Evolutionary conservation across 2,113 vertebrate species (phyloP).

Genomic region (Reinhardtius hippoglossoides): DNA sequence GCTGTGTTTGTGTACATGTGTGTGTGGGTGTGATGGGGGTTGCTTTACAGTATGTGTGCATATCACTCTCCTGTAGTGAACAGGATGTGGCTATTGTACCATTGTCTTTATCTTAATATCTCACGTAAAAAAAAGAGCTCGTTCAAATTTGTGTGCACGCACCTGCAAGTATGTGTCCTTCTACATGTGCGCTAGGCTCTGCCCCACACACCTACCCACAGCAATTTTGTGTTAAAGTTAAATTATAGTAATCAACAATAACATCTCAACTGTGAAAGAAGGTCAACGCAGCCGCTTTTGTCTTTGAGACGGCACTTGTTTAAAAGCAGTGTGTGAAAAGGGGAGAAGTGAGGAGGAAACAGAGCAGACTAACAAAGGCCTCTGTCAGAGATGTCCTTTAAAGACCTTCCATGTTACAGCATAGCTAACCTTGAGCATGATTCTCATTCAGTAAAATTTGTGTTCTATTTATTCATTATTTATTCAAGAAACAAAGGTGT

Average conservation of each 20-base stretch:
- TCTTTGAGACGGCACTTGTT: constrained; percentile 82
- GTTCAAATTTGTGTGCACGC: constrained; percentile 12
- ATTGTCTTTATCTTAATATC: constrained; percentile 78
- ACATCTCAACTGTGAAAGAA: constrained; percentile 88
- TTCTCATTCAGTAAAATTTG: constrained; percentile 55
- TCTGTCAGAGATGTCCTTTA: constrained; percentile 76
- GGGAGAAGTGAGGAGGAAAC: constrained; percentile 25
- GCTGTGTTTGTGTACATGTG: constrained; percentile 20
- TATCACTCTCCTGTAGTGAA: constrained; percentile 62
- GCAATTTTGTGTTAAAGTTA: constrained; percentile 84
- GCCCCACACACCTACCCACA: constrained; percentile 76
- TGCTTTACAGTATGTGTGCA: constrained; percentile 43
- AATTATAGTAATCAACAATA: constrained; percentile 88
- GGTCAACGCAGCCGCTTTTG: constrained; percentile 80
- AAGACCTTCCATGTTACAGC: constrained; percentile 66
- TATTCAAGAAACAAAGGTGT: constrained; percentile 51
- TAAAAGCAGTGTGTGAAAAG: constrained; percentile 68
- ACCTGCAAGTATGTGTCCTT: constrained; percentile 29
- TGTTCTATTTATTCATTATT: constrained; percentile 40
- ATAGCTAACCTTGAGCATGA: constrained; percentile 72
- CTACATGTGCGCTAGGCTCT: constrained; percentile 24
- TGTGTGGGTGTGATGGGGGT: background rate
- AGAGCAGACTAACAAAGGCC: constrained; percentile 62
- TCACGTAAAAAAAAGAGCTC: constrained; percentile 53
- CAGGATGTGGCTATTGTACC: constrained; percentile 82